These are phyloP conservation scores for Drosophila niveifrons DNA, from an alignment of 2,888 invertebrate genomes.

Conservation along the genomic window DNA sequence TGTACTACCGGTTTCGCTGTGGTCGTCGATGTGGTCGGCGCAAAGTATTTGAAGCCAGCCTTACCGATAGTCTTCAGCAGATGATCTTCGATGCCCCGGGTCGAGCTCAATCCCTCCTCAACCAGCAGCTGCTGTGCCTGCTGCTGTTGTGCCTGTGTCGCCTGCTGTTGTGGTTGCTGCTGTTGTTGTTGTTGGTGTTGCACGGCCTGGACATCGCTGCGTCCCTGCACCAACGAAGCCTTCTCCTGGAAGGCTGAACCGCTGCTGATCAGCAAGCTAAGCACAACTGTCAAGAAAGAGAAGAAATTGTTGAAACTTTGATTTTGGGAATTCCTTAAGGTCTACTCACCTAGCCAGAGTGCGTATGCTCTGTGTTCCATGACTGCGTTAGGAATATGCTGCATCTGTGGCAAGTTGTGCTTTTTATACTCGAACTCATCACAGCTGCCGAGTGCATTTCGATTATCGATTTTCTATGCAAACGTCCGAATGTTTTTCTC, in stretches of 20 bases:
- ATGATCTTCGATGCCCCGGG: constrained; percentile 60
- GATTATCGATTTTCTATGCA: constrained; percentile 50
- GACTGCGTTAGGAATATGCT: constrained; percentile 50
- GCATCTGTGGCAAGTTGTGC: constrained; percentile 17
- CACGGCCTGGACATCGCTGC: constrained; percentile 38
- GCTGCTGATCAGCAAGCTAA: constrained; percentile 41
- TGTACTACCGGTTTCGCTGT: constrained; percentile 60
- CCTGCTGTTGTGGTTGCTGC: constrained; percentile 2
- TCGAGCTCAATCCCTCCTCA: constrained; percentile 49
- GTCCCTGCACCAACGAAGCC: constrained; percentile 41
- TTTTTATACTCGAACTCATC: constrained; percentile 50
- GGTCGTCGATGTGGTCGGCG: constrained; percentile 42
- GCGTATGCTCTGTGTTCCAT: constrained; percentile 59
- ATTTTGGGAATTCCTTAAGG: not conserved
- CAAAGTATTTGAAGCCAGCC: constrained; percentile 70
- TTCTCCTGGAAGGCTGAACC: constrained; percentile 62
- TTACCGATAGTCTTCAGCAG: constrained; percentile 66
- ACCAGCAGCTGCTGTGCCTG: constrained; percentile 15
- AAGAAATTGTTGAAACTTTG: not conserved
- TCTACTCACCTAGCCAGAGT: constrained; percentile 59
- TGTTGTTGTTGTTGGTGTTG: constrained; percentile 15
- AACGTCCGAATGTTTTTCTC: constrained; percentile 57
- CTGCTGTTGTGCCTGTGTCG: constrained; percentile 13
- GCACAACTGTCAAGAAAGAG: constrained; percentile 40
- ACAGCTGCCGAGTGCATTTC: constrained; percentile 56